Evolutionary conservation across 2,113 vertebrate genomes (phyloP).

Genomic region (Orycteropus afer): DNA sequence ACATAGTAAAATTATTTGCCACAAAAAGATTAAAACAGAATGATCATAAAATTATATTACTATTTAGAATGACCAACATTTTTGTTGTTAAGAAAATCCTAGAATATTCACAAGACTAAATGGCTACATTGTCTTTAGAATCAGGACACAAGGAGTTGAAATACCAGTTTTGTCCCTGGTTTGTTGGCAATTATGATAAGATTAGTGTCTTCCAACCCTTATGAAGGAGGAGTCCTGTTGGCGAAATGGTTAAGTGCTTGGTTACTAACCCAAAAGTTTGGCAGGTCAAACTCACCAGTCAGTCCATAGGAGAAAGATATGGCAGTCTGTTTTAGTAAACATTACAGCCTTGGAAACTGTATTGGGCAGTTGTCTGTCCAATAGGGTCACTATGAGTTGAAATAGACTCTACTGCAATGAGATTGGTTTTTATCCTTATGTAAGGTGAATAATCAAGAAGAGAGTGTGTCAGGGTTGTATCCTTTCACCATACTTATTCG

Average conservation of each 20-base stretch:
- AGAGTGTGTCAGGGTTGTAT: too few species aligned
- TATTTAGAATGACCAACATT: slow-evolving; percentile 18
- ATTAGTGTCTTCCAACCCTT: background rate
- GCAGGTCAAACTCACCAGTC: background rate
- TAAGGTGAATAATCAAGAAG: background rate
- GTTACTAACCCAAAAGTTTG: background rate
- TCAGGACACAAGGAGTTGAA: slow-evolving; percentile 1
- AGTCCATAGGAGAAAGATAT: background rate
- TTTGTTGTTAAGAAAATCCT: slow-evolving; percentile 53
- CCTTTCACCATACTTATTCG: too few species aligned
- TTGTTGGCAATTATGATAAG: background rate
- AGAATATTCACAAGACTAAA: background rate
- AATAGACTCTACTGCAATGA: background rate
- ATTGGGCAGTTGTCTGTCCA: background rate
- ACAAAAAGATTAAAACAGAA: slow-evolving; percentile 62
- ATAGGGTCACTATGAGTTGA: background rate
- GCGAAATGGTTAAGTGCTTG: background rate
- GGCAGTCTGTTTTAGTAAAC: background rate
- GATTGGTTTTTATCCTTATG: background rate
- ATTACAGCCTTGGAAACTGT: background rate
- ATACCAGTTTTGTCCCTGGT: background rate
- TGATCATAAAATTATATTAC: slow-evolving; percentile 53
- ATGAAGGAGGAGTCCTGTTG: background rate
- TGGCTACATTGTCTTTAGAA: slow-evolving; percentile 18
- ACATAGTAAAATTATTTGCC: slow-evolving; percentile 66